Evolutionary conservation across 2,888 invertebrate species (phyloP).

Genomic region (Muscina levida): DNA sequence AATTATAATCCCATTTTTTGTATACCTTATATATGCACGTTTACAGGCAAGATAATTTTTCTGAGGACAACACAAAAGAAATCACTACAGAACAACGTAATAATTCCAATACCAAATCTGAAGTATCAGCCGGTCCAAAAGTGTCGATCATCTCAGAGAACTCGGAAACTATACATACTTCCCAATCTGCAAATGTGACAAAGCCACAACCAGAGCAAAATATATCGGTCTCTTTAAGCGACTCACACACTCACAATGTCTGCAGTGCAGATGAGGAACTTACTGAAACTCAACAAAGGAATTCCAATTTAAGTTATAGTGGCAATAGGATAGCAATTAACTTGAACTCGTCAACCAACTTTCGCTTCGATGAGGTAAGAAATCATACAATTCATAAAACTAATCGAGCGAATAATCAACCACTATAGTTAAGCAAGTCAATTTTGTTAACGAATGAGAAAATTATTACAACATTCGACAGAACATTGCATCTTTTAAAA

Average conservation of each 20-base stretch:
- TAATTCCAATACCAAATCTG: conserved; percentile 5
- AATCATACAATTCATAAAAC: background rate
- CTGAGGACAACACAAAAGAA: conserved; percentile 34
- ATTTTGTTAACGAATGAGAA: too few species aligned
- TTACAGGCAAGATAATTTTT: conserved; percentile 45
- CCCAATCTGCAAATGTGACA: background rate
- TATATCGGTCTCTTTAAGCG: conserved; percentile 23
- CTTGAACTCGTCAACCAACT: conserved; percentile 18
- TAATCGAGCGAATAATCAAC: too few species aligned
- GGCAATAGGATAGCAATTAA: conserved; percentile 30
- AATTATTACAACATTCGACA: too few species aligned
- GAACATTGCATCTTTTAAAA: too few species aligned
- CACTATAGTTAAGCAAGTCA: too few species aligned
- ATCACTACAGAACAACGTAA: conserved; percentile 18
- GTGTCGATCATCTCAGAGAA: conserved; percentile 13
- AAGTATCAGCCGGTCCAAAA: too few species aligned
- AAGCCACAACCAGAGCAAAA: background rate
- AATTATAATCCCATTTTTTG: conserved; percentile 4
- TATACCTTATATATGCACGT: background rate
- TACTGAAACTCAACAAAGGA: conserved; percentile 14
- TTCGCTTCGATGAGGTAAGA: conserved; percentile 49
- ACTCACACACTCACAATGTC: background rate
- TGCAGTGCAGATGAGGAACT: conserved; percentile 26
- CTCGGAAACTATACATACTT: background rate
- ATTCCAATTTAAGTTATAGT: conserved; percentile 18